Conservation (phyloP, 1,140 invertebrate species). For the Drosophila eugracilis region DNA sequence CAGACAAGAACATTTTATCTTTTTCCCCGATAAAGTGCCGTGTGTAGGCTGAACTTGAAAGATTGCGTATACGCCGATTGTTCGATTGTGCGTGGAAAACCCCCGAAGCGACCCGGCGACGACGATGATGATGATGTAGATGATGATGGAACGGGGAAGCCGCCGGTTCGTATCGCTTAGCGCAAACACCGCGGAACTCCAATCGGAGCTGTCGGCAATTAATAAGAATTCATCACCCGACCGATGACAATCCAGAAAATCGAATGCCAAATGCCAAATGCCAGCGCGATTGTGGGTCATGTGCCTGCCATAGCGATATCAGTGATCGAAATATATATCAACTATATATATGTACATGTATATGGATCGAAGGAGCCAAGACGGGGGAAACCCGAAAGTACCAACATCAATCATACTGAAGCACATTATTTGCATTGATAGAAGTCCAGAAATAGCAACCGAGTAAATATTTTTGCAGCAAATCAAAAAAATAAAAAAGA, state of each 20-base stretch:
- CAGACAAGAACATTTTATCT: conserved; percentile 34
- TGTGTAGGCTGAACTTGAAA: conserved; percentile 31
- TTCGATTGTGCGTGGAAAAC: conserved; percentile 22
- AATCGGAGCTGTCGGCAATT: conserved; percentile 43
- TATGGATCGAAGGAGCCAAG: conserved; percentile 27
- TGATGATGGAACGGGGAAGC: conserved; percentile 46
- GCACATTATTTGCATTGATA: conserved; percentile 59
- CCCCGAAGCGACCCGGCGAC: conserved; percentile 22
- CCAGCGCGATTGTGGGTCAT: conserved; percentile 58
- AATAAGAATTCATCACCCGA: conserved; percentile 69
- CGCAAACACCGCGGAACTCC: conserved; percentile 18
- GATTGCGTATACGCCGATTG: conserved; percentile 49
- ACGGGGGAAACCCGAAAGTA: no score
- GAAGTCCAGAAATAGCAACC: conserved; percentile 13
- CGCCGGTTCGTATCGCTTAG: conserved; percentile 24
- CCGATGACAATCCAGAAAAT: conserved; percentile 53
- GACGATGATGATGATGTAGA: conserved; percentile 50
- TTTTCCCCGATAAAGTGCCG: conserved; percentile 20
- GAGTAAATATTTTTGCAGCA: conserved; percentile 20
- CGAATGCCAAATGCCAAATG: conserved; percentile 58
- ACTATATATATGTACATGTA: no score
- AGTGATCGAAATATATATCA: conserved; percentile 18
- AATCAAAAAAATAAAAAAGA: conserved; percentile 62
- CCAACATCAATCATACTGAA: conserved; percentile 62
- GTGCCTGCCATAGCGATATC: conserved; percentile 58